Percentiles rank a stretch among this genome's conserved stretches.
phyloP scores from a whole-genome alignment of 2,797 vertebrate species.

The Siniperca obscura region DNA sequence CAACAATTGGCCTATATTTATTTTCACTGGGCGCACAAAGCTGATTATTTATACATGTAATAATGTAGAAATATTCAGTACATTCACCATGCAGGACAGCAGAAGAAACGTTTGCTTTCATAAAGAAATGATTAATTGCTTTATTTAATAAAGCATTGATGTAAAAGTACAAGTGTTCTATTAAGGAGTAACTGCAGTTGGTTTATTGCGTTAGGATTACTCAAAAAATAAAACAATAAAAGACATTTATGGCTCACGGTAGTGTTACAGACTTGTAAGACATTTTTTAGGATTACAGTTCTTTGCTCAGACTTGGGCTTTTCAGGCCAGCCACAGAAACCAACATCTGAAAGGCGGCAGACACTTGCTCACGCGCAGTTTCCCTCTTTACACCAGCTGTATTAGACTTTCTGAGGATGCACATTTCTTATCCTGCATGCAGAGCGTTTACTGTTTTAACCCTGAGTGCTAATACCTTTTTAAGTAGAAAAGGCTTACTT shows the following conservation, averaged over 20 bases:
- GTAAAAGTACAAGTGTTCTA: constrained; percentile 35
- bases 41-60: constrained; percentile 36
- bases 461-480: constrained; percentile 74
- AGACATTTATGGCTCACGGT: constrained; percentile 19
- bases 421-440: constrained; percentile 73
- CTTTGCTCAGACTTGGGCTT: constrained; percentile 25
- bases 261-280: constrained; percentile 55
- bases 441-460: constrained; percentile 80
- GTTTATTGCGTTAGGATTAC: constrained; percentile 42
- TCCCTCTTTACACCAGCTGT: constrained; percentile 49
- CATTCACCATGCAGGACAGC: not conserved
- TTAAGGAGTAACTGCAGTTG: constrained; percentile 24
- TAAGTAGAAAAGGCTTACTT: constrained; percentile 81
- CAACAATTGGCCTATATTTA: constrained; percentile 19
- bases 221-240: constrained; percentile 51
- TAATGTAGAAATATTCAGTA: constrained; percentile 31
- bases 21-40: constrained; percentile 17
- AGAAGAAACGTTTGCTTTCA: constrained; percentile 29
- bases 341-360: constrained; percentile 59
- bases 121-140: constrained; percentile 24
- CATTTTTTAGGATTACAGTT: constrained; percentile 65
- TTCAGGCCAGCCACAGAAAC: constrained; percentile 61
- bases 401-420: constrained; percentile 69
- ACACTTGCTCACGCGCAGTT: constrained; percentile 55
- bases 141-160: constrained; percentile 41